Base-by-base conservation (phyloP, 2,888 invertebrate species). In the Volucella inanis region DNA sequence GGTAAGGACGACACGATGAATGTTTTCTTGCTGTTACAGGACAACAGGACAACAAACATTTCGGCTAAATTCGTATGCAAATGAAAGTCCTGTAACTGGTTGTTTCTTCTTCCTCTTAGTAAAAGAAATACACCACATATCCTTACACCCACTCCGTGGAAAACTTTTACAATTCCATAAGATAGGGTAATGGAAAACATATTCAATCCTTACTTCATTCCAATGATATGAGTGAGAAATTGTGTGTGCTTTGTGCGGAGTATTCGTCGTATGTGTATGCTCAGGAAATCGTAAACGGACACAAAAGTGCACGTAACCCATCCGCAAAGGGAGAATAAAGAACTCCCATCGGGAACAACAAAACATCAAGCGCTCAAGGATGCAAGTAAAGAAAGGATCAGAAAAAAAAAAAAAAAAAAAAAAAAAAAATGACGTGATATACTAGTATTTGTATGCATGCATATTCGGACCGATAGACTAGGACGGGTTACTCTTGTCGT, bases 131-230 rank as follows among this genome's bases (percentile, higher is more conserved):
- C 38, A 31, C 31, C 31, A 61, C 38, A 41, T 62, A 79, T 57
- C 65, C 45, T 52, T 65, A 55, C 50, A 31, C 38, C 52, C 64
- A 72, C 71, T 15, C n/a, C n/a, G 54, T 31, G 59, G 71, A 85
- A 76, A 81, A 76, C 68, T 71, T 74, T 85, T 68, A 55, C 76
- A 81, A 81, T 85, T 78, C 52, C 55, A 74, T 57, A 77, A 77
- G 71, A 78, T 57, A 57, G 62, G 77, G 72, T 85, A 85, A 85
- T 85, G 72, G 85, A 76, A 83, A 85, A 77, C 81, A 81, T 81
- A 85, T 85, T 85, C 81, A 81, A 77, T 81, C 71, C 76, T 68
- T 50, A 78, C 50, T 71, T 70, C 70, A 75, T 75, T 84, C 11
- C 64, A 55, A 75, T 64, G 70, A 76, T 71, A 49, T 61, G 61